Base-by-base conservation (phyloP, 2,797 vertebrate species). In the Rhinoraja longicauda region DNA sequence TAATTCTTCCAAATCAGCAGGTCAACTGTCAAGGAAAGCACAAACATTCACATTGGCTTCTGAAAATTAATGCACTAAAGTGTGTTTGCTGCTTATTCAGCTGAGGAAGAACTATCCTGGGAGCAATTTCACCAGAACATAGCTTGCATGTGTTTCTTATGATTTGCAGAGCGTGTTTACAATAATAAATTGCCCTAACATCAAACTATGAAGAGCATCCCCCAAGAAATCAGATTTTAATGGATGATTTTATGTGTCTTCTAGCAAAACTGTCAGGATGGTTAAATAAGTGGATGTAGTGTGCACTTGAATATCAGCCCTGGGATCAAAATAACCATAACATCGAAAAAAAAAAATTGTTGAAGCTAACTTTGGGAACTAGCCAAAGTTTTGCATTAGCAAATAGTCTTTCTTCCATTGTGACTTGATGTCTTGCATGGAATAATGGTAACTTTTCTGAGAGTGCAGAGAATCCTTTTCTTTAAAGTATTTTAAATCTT, bases 111-210 rank as follows among this genome's bases (percentile, higher is more conserved):
- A 67, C 67, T 67, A 3, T n/a, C 62, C 67, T 3, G 59, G 84
- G 84, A 88, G 84, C 84, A 88, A 88, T 88, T 88, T 88, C 21
- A 67, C 84, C 0, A 62, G 84, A 32, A 32, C 62, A 36, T 88
- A 15, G 62, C 21, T n/a, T 67, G 17, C 19, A 67, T n/a, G 59
- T 88, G 17, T 88, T 88, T 67, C 59, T 67, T 67, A 32, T 67
- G 59, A 88, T 67, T 88, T n/a, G 1, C 59, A 36, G 1, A 5
- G 64, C 8, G n/a, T 36, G n/a, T 36, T 3, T 19, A 21, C n/a
- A 67, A 59, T 36, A 88, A 88, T 88, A 67, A 64, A 64, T 88
- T 7, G 4, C 84, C n/a, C 32, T 67, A 36, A 88, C 13, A 24
- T 62, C 62, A 88, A 88, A 62, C n/a, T 88, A 64, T 88, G 62